phyloP scores from a whole-genome alignment of 2,113 vertebrate genomes.

The Leptocoma aspasia region DNA sequence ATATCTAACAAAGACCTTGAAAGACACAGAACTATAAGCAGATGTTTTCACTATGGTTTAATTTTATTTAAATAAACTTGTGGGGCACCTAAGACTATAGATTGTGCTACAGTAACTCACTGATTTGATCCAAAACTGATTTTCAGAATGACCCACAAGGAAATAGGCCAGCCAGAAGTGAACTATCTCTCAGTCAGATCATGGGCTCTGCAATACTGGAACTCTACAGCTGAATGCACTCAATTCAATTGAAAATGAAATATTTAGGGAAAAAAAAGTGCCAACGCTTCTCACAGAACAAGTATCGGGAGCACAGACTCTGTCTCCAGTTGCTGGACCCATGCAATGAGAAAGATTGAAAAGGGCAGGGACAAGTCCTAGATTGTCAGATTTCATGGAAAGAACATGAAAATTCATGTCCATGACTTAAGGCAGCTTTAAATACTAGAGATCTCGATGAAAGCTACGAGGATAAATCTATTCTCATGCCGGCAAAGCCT shows the following conservation, averaged over 20 bases:
- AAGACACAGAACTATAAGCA: background rate
- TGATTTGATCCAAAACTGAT: background rate
- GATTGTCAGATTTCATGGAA: background rate
- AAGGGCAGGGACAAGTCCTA: background rate
- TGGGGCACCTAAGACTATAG: background rate
- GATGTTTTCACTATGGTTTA: background rate
- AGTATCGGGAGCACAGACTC: background rate
- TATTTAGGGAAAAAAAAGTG: background rate
- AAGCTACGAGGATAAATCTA: background rate
- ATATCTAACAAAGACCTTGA: background rate
- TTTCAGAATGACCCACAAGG: background rate
- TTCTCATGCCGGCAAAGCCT: background rate
- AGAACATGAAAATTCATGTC: background rate
- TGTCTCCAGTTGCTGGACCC: background rate
- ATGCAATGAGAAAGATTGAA: background rate
- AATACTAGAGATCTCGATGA: background rate
- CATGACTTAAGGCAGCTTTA: background rate
- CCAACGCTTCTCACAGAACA: background rate
- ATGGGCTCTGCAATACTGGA: rapidly evolving
- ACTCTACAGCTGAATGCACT: background rate
- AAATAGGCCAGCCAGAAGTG: background rate
- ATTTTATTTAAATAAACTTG: background rate
- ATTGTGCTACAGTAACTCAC: background rate
- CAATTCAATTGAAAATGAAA: background rate
- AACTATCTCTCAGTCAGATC: background rate